A percentile compares a stretch with the other conserved stretches of the same genome.
Conservation (phyloP, 37 sponge, comb jelly and placozoan genomes). For the Haliclona indistincta region DNA sequence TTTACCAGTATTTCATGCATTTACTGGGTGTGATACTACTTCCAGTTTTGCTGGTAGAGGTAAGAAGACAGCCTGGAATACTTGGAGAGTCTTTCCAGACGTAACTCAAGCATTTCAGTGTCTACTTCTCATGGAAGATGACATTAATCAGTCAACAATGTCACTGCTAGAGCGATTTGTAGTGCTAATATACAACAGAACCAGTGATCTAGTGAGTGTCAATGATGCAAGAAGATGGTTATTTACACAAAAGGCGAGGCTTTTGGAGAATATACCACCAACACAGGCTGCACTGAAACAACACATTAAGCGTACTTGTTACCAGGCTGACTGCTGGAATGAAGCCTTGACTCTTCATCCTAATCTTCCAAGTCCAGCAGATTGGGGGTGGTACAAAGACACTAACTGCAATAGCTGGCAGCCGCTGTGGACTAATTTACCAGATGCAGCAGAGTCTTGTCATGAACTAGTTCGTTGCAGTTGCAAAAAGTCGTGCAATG, state of each 20-base stretch:
- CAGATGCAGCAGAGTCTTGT: constrained; percentile 4
- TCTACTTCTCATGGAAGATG: constrained; percentile 11
- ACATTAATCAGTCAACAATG: constrained; percentile 14
- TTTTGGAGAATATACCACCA: constrained; percentile 27
- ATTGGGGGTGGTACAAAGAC: not conserved
- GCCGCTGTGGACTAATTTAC: not conserved
- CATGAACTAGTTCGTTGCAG: not conserved
- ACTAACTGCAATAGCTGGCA: not conserved
- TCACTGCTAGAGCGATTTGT: constrained; percentile 25
- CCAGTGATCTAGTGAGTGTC: constrained; percentile 21
- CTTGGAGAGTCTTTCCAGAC: constrained; percentile 17
- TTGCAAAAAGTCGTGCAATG: not conserved
- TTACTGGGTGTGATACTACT: constrained; percentile 21
- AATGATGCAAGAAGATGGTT: constrained; percentile 20
- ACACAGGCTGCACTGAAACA: constrained; percentile 31
- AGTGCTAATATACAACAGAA: constrained; percentile 15
- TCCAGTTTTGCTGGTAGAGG: constrained; percentile 19
- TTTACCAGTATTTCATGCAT: constrained; percentile 24
- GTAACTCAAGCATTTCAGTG: constrained; percentile 5
- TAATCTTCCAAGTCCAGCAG: constrained; percentile 25
- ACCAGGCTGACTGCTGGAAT: constrained; percentile 14
- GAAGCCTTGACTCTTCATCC: constrained; percentile 10
- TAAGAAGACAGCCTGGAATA: constrained; percentile 31
- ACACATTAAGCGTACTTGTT: constrained; percentile 17
- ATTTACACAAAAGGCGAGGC: constrained; percentile 5